These are phyloP conservation scores for Marmota flaviventris DNA, from an alignment of 2,113 vertebrate genomes.

Conservation along the genomic window DNA sequence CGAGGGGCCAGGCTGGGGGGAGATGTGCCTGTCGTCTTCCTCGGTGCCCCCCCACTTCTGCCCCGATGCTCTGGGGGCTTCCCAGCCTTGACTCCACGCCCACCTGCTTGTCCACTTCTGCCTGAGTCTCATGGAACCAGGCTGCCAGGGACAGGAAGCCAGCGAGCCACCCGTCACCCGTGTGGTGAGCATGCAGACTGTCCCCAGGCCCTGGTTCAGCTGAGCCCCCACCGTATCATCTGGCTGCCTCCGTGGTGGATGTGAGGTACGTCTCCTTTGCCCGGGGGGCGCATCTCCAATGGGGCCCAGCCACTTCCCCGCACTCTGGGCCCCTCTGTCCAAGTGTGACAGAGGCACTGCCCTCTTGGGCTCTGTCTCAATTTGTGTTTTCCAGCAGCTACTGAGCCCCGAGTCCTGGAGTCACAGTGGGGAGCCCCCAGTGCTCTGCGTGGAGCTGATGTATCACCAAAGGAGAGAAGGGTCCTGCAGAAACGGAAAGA, in stretches of 20 bases:
- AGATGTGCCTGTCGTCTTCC: background rate
- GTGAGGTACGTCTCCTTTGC: slow-evolving; percentile 47
- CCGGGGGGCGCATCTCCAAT: slow-evolving; percentile 16
- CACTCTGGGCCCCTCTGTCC: background rate
- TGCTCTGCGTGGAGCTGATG: background rate
- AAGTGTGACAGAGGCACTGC: background rate
- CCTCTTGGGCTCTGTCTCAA: background rate
- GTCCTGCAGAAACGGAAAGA: fast-evolving
- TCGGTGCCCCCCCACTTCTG: background rate
- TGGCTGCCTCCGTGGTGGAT: fast-evolving
- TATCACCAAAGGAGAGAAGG: background rate
- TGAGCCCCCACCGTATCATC: too few species aligned
- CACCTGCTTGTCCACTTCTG: too few species aligned
- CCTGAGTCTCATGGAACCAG: background rate
- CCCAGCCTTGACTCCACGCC: background rate
- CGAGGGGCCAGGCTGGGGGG: background rate
- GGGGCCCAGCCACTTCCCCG: background rate
- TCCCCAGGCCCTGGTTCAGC: too few species aligned
- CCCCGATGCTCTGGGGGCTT: too few species aligned
- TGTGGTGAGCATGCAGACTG: background rate
- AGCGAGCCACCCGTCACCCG: fast-evolving
- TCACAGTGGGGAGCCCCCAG: background rate
- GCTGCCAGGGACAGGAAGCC: background rate
- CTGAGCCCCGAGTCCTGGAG: fast-evolving
- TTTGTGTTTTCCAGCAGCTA: background rate